A percentile compares a stretch with the other conserved stretches of the same genome.
phyloP scores from a whole-genome alignment of 2,797 vertebrate species.

The Malacoraja senta region DNA sequence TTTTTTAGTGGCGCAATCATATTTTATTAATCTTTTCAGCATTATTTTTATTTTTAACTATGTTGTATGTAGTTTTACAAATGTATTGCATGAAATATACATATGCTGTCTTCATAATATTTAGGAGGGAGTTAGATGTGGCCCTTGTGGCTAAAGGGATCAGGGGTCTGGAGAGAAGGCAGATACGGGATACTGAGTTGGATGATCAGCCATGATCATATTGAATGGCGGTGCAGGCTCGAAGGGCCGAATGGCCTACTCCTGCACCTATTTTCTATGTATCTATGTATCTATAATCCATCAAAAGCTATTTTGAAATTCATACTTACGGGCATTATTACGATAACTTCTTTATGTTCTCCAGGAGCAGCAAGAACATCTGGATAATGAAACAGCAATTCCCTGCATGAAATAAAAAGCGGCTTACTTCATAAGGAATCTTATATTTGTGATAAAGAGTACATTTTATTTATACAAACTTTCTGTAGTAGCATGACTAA shows the following conservation, averaged over 20 bases:
- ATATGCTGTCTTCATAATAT: background rate
- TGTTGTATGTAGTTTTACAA: background rate
- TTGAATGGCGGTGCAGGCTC: too few species aligned
- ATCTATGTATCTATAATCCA: too few species aligned
- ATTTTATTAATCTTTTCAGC: background rate
- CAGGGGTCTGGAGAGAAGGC: too few species aligned
- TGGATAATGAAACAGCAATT: slow-evolving; percentile 64
- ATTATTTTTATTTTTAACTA: background rate
- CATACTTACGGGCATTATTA: slow-evolving; percentile 74
- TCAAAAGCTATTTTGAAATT: background rate
- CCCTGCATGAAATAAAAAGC: slow-evolving; percentile 52
- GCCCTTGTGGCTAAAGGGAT: too few species aligned
- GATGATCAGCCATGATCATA: too few species aligned
- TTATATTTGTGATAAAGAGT: background rate
- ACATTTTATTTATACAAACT: too few species aligned
- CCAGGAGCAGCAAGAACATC: slow-evolving; percentile 72
- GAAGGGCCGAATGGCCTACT: too few species aligned
- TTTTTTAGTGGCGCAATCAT: background rate
- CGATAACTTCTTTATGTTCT: slow-evolving; percentile 63
- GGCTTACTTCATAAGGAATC: background rate
- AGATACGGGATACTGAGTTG: too few species aligned
- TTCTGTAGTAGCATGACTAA: background rate
- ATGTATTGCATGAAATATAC: background rate
- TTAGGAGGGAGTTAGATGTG: too few species aligned
- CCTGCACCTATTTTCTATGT: too few species aligned